These are phyloP conservation scores for Megalopta genalis DNA, from an alignment of 1,140 invertebrate species.

Conservation along the genomic window DNA sequence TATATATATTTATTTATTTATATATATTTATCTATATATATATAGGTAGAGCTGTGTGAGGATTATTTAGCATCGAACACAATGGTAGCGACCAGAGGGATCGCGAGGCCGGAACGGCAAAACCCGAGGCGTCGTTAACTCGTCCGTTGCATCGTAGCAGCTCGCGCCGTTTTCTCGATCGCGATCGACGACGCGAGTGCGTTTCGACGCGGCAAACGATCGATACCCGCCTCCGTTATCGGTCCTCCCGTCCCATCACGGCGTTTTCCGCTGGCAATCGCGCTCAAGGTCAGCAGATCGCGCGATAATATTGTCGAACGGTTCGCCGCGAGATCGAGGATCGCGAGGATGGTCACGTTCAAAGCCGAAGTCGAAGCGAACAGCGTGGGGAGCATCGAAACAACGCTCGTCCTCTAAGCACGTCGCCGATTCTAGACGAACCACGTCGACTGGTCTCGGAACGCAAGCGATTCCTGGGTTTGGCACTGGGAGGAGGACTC, in stretches of 20 bases:
- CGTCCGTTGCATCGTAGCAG: constrained; percentile 14
- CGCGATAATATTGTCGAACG: too few species aligned
- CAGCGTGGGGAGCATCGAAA: too few species aligned
- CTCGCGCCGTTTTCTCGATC: constrained; percentile 5
- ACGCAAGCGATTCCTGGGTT: background rate
- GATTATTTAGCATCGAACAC: constrained; percentile 46
- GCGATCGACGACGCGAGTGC: constrained; percentile 16
- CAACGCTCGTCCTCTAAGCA: too few species aligned
- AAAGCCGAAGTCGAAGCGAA: too few species aligned
- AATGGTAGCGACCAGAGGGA: constrained; percentile 6
- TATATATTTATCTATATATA: constrained; percentile 5
- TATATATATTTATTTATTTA: constrained; percentile 20
- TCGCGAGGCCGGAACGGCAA: background rate
- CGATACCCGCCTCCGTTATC: background rate
- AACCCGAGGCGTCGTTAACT: constrained; percentile 12
- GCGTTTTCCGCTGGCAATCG: background rate
- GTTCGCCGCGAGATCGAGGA: too few species aligned
- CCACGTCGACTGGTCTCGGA: background rate
- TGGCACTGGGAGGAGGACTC: background rate
- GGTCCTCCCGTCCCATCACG: background rate
- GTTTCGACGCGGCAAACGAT: background rate
- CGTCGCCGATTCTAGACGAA: too few species aligned
- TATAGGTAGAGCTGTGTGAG: constrained; percentile 29
- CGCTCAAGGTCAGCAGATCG: too few species aligned
- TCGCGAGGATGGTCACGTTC: too few species aligned